Conservation (phyloP, 2,888 invertebrate genomes). For the Drosophila anceps region DNA sequence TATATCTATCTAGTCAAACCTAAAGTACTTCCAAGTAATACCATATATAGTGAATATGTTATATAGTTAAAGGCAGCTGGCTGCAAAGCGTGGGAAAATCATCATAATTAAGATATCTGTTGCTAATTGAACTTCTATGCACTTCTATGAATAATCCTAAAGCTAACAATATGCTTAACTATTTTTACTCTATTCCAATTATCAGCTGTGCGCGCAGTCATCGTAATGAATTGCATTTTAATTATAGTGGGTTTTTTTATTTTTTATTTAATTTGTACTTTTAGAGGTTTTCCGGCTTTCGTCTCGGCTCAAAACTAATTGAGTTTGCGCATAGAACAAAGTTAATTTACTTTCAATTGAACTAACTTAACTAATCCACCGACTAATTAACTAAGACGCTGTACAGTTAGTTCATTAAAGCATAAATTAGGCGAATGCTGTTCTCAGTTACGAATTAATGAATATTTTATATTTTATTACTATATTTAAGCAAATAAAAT, state of each 20-base stretch:
- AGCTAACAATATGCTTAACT: conserved; percentile 34
- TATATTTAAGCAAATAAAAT: neutral
- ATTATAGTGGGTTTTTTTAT: conserved; percentile 45
- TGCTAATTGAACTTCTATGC: conserved; percentile 62
- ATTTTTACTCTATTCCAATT: conserved; percentile 38
- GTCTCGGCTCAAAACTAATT: conserved; percentile 33
- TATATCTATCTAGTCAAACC: conserved; percentile 25
- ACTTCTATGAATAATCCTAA: conserved; percentile 56
- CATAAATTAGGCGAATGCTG: neutral
- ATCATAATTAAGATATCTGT: conserved; percentile 35
- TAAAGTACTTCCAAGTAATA: conserved; percentile 15
- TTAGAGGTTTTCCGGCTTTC: conserved; percentile 51
- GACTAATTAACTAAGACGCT: neutral
- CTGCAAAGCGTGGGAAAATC: conserved; percentile 63
- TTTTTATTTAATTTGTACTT: conserved; percentile 27
- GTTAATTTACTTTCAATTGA: conserved; percentile 6
- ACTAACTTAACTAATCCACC: neutral
- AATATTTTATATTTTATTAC: neutral
- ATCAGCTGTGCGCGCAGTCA: conserved; percentile 31
- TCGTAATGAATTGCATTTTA: conserved; percentile 62
- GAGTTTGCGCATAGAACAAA: conserved; percentile 5
- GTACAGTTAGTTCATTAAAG: neutral
- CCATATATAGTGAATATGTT: neutral
- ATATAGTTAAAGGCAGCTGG: neutral
- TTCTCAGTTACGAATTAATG: too few species aligned